Evolutionary conservation across 2,113 vertebrate species (phyloP).

Genomic region (Anolis sagrei): DNA sequence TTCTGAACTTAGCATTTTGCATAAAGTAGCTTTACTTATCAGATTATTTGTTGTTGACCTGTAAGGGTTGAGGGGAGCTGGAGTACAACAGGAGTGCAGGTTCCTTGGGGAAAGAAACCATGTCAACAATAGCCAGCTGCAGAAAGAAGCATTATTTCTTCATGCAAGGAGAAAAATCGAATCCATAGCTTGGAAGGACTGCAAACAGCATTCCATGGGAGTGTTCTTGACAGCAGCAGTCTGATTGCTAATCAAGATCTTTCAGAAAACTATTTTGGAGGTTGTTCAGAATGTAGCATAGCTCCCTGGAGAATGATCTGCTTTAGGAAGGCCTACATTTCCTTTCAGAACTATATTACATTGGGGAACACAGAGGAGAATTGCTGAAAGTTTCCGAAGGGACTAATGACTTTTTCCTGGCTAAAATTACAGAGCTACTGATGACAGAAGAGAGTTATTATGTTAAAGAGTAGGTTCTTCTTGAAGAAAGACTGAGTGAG

Average conservation of each 20-base stretch:
- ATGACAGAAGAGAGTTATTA: background rate
- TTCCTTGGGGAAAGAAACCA: background rate
- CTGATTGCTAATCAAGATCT: background rate
- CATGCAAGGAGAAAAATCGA: background rate
- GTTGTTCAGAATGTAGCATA: background rate
- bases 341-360: background rate
- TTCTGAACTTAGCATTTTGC: background rate
- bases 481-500: slow-evolving; percentile 10
- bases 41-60: background rate
- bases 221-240: background rate
- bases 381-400: background rate
- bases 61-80: background rate
- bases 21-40: background rate
- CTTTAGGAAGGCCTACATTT: background rate
- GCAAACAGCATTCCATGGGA: background rate
- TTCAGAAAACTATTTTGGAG: background rate
- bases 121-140: background rate
- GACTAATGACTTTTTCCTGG: background rate
- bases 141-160: background rate
- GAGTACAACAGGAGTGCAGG: background rate
- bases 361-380: background rate
- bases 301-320: background rate
- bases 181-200: background rate
- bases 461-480: background rate
- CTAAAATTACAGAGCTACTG: background rate